Evolutionary conservation across 2,797 vertebrate genomes (phyloP).

Genomic region (Clarias fuscus): DNA sequence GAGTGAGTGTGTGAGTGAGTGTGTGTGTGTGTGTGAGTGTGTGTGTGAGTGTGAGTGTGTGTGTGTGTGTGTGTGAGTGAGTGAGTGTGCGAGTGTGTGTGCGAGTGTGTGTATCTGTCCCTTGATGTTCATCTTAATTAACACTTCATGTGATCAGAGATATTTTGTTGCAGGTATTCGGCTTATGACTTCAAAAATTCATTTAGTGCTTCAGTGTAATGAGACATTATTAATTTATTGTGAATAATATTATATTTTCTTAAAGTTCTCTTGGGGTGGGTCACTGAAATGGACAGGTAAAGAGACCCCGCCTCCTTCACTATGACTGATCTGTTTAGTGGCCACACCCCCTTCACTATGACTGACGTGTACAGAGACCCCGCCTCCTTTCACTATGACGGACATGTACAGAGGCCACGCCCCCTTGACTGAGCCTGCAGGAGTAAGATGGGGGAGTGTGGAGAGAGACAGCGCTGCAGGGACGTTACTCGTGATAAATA

Average conservation of each 20-base stretch:
- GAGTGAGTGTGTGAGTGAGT: no score
- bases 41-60: no score
- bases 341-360: not conserved
- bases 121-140: no score
- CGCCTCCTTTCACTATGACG: not conserved
- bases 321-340: not conserved
- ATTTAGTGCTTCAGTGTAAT: not conserved
- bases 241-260: not conserved
- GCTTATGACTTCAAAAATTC: not conserved
- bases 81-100: no score
- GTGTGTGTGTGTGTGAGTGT: no score
- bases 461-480: no score
- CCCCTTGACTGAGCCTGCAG: not conserved
- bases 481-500: no score
- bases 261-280: not conserved
- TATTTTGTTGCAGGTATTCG: not conserved
- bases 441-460: no score
- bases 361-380: not conserved
- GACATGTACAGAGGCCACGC: no score
- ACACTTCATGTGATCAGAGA: not conserved
- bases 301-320: not conserved
- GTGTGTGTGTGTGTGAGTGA: no score
- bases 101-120: no score
- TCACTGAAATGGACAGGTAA: not conserved
- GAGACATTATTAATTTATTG: not conserved